Evolutionary conservation across 1,140 invertebrate genomes (phyloP).

Genomic region (Polyergus mexicanus): DNA sequence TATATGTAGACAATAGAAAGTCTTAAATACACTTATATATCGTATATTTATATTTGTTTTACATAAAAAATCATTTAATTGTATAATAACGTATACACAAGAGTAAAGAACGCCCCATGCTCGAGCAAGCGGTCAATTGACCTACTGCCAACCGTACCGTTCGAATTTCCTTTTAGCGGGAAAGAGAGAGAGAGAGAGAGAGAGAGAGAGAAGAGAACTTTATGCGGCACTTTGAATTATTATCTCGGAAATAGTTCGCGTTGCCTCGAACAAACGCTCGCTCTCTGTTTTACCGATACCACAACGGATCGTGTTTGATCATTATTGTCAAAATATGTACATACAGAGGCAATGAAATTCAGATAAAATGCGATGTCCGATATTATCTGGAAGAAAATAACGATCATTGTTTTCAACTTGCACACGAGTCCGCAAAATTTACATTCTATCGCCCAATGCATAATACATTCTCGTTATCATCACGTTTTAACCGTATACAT

Average conservation of each 20-base stretch:
- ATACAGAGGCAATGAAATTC: conserved; percentile 54
- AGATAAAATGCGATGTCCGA: conserved; percentile 57
- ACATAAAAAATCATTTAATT: background rate
- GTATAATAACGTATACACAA: background rate
- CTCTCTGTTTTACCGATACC: conserved; percentile 30
- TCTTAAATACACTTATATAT: background rate
- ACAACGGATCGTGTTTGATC: conserved; percentile 34
- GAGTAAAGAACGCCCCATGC: background rate
- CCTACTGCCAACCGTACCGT: conserved; percentile 27
- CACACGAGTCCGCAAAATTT: conserved; percentile 44
- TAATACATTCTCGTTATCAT: conserved; percentile 25
- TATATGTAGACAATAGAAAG: background rate
- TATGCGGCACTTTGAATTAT: conserved; percentile 59
- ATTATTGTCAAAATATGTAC: conserved; percentile 47
- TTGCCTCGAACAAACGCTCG: background rate
- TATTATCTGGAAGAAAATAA: conserved; percentile 64
- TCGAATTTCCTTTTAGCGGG: conserved; percentile 34
- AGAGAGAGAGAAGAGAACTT: background rate
- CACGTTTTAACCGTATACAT: conserved; percentile 35
- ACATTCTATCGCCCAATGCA: conserved; percentile 63
- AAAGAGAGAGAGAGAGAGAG: too few species aligned
- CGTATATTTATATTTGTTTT: background rate
- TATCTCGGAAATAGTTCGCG: conserved; percentile 52
- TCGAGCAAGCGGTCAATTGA: conserved; percentile 43
- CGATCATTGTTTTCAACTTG: conserved; percentile 44